phyloP scores from a whole-genome alignment of 2,888 invertebrate species.

The Drosophila mayaguana region DNA sequence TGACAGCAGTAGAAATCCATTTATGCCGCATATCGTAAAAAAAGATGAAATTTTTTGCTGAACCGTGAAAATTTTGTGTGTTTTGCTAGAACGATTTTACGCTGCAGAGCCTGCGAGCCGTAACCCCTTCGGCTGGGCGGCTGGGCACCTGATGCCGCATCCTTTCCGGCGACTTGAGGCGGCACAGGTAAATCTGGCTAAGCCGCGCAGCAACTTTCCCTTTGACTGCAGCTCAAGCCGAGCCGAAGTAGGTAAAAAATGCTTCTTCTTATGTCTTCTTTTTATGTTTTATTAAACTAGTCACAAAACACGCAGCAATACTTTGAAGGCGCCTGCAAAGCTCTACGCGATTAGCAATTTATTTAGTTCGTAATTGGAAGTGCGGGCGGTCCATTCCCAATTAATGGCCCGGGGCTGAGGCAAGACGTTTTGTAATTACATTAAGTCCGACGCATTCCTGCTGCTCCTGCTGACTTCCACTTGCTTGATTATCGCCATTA shows the following conservation, averaged over 20 bases:
- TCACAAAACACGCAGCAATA: not conserved
- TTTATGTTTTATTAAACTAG: not conserved
- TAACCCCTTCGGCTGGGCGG: constrained; percentile 63
- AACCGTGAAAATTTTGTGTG: constrained; percentile 69
- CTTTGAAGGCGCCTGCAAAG: not conserved
- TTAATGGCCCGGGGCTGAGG: constrained; percentile 40
- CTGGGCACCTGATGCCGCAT: constrained; percentile 69
- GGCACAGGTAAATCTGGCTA: constrained; percentile 54
- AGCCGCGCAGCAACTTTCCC: constrained; percentile 49
- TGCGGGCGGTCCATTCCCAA: constrained; percentile 38
- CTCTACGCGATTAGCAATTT: constrained; percentile 38
- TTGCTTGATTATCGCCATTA: constrained; percentile 41
- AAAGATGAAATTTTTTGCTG: constrained; percentile 53
- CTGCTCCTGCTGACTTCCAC: constrained; percentile 43
- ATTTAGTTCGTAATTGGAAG: constrained; percentile 60
- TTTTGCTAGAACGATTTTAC: constrained; percentile 75
- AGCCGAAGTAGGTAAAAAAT: not conserved
- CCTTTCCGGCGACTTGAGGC: not conserved
- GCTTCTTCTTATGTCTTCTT: too few species aligned
- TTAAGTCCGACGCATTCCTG: constrained; percentile 57
- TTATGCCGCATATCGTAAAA: constrained; percentile 78
- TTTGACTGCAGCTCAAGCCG: not conserved
- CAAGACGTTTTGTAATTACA: constrained; percentile 61
- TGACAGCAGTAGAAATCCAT: constrained; percentile 72
- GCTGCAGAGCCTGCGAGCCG: constrained; percentile 40